Evolutionary conservation across 2,888 invertebrate species (phyloP).

Genomic region (Brenthis hecate): DNA sequence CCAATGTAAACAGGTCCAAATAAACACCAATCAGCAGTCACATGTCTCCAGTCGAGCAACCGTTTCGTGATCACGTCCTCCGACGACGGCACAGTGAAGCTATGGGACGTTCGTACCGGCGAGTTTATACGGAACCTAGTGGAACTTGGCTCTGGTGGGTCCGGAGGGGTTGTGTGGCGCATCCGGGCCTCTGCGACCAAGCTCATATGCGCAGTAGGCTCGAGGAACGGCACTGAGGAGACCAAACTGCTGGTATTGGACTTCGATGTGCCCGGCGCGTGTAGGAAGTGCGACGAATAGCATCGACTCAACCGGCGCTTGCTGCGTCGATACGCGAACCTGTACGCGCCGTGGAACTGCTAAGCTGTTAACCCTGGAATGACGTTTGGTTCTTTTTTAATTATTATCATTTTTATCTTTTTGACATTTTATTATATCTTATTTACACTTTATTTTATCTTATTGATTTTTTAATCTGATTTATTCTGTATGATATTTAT

Average conservation of each 20-base stretch:
- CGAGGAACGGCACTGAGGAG: conserved; percentile 99
- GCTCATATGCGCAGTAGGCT: conserved; percentile 98
- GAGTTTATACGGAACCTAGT: conserved; percentile 98
- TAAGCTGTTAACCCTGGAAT: conserved; percentile 40
- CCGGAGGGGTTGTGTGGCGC: conserved; percentile 99
- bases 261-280: conserved; percentile 93
- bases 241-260: conserved; percentile 98
- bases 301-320: conserved; percentile 76
- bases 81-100: conserved; percentile 99
- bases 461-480: too few relatives aligned
- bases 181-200: conserved; percentile 97
- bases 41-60: conserved; percentile 98
- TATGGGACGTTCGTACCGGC: conserved; percentile 98
- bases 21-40: conserved; percentile 99
- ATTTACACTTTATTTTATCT: too few relatives aligned
- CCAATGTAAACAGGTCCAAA: conserved; percentile 86
- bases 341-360: conserved; percentile 76
- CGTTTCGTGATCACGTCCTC: conserved; percentile 99
- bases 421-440: too few relatives aligned
- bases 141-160: conserved; percentile 95
- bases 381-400: too few relatives aligned
- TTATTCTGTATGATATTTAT: background rate
- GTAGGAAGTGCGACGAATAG: conserved; percentile 82
- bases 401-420: too few relatives aligned
- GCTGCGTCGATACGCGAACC: conserved; percentile 71